Evolutionary conservation across 2,113 vertebrate species (phyloP).

Genomic region (Strix uralensis): DNA sequence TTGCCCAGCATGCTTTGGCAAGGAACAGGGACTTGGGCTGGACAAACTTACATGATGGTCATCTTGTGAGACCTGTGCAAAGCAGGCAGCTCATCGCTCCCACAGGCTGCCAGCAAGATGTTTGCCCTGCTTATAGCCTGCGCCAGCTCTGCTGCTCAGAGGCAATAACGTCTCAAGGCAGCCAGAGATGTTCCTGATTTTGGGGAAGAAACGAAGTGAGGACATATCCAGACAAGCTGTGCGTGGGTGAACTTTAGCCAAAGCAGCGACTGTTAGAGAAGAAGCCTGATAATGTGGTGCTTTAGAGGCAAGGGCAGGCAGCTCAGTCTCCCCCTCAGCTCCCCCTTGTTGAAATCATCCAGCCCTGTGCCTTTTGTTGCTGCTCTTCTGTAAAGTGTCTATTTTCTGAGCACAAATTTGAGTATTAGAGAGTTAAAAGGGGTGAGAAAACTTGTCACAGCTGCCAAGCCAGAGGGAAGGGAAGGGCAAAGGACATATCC

Average conservation of each 20-base stretch:
- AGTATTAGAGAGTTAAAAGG: not conserved
- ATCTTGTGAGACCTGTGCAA: not conserved
- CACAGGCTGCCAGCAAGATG: not conserved
- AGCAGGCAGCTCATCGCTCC: too few species aligned
- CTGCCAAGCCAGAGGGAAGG: not conserved
- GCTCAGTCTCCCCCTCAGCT: not conserved
- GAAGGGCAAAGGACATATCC: not conserved
- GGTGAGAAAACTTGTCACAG: not conserved
- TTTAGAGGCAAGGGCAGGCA: not conserved
- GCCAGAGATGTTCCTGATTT: not conserved
- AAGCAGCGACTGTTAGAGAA: not conserved
- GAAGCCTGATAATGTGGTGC: rapidly evolving
- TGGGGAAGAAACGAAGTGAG: not conserved
- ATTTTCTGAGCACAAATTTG: not conserved
- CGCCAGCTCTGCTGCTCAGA: not conserved
- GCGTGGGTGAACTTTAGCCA: not conserved
- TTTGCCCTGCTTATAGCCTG: not conserved
- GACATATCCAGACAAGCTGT: rapidly evolving
- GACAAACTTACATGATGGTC: rapidly evolving
- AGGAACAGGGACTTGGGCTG: not conserved
- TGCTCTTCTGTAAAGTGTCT: not conserved
- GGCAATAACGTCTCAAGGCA: not conserved
- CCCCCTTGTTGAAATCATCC: not conserved
- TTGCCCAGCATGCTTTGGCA: rapidly evolving
- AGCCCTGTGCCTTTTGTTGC: not conserved